Conservation (phyloP, 2,113 vertebrate species). For the Recurvirostra avosetta region DNA sequence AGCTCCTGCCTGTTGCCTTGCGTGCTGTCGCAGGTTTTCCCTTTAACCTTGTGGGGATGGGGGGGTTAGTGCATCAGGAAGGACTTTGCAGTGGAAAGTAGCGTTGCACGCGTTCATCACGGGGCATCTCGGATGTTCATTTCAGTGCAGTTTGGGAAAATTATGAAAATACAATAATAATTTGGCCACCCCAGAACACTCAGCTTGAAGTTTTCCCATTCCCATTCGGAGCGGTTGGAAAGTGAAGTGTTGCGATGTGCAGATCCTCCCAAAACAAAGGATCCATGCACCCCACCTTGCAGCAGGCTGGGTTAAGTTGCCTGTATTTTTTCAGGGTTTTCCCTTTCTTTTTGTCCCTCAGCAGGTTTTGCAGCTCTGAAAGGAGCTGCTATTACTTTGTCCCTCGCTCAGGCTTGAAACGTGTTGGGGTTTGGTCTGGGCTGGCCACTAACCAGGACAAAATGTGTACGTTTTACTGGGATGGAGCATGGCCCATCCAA, state of each 20-base stretch:
- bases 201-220: not conserved
- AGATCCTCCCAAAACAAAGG: not conserved
- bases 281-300: not conserved
- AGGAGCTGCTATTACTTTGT: not conserved
- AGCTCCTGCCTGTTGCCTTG: not conserved
- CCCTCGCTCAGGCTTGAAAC: not conserved
- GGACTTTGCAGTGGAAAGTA: not conserved
- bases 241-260: not conserved
- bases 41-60: not conserved
- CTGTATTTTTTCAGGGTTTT: not conserved
- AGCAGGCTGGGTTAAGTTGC: not conserved
- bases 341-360: not conserved
- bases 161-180: not conserved
- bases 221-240: not conserved
- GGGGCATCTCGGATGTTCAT: not conserved
- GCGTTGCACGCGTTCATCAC: not conserved
- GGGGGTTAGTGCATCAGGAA: not conserved
- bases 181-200: not conserved
- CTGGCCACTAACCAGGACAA: not conserved
- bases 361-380: not conserved
- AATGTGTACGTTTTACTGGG: accelerated
- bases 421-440: no score
- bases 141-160: not conserved
- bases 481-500: not conserved
- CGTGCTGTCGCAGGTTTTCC: not conserved